Conservation (phyloP, 2,797 vertebrate species). For the Danionella dracula region DNA sequence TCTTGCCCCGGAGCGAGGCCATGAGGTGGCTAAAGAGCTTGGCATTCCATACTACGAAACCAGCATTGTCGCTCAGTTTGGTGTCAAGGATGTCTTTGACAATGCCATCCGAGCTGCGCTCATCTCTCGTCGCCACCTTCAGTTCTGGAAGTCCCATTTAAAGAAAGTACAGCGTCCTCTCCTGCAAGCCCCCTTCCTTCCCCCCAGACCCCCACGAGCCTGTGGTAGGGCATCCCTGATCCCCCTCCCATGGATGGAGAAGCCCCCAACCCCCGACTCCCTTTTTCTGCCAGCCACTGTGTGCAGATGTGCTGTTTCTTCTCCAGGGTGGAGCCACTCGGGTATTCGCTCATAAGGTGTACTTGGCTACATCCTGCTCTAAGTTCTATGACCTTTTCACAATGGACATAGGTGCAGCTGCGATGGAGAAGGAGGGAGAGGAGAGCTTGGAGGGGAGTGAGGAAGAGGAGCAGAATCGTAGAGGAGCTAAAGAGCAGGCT, state of each 20-base stretch:
- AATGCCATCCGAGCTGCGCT: constrained; percentile 89
- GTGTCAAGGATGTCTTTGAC: constrained; percentile 90
- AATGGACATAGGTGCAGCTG: constrained; percentile 58
- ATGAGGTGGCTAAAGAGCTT: constrained; percentile 87
- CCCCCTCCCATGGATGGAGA: constrained; percentile 64
- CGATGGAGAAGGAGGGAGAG: constrained; percentile 47
- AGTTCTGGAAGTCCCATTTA: constrained; percentile 91
- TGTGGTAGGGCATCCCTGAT: constrained; percentile 78
- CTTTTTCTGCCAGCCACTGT: constrained; percentile 78
- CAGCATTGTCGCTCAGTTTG: constrained; percentile 89
- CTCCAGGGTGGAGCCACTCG: constrained; percentile 70
- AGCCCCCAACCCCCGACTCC: constrained; percentile 70
- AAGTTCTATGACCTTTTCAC: constrained; percentile 88
- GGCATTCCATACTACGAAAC: constrained; percentile 89
- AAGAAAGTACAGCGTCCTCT: constrained; percentile 84
- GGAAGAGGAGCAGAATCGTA: constrained; percentile 69
- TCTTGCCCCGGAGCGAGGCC: constrained; percentile 85
- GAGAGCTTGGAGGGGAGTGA: constrained; percentile 57
- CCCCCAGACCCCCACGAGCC: constrained; percentile 82
- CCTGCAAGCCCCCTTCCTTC: constrained; percentile 83
- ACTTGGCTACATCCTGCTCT: constrained; percentile 86
- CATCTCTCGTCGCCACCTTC: constrained; percentile 85
- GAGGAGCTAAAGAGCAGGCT: constrained; percentile 73
- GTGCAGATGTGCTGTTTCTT: constrained; percentile 81
- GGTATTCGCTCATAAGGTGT: constrained; percentile 85